These are phyloP conservation scores for Drosophila merina DNA, from an alignment of 2,888 invertebrate species.

Conservation along the genomic window DNA sequence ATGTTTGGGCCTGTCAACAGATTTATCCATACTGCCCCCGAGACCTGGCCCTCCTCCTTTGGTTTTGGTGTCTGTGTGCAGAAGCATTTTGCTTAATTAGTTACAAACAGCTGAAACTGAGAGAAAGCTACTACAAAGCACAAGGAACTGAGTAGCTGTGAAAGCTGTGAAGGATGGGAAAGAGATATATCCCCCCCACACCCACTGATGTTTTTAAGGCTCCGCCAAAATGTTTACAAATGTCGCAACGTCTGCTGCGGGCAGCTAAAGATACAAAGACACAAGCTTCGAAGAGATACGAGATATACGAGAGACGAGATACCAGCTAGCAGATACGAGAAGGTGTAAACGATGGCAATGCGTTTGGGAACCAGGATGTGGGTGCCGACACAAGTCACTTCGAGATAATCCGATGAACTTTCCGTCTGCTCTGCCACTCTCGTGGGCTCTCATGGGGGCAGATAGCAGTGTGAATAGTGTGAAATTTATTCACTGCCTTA, in stretches of 20 bases:
- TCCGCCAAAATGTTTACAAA: slow-evolving; percentile 50
- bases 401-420: slow-evolving; percentile 40
- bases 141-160: slow-evolving; percentile 24
- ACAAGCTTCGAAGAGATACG: slow-evolving; percentile 21
- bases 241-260: slow-evolving; percentile 47
- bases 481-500: slow-evolving; percentile 22
- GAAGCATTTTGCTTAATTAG: slow-evolving; percentile 78
- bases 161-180: no score
- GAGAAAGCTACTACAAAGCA: slow-evolving; percentile 7
- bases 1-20: slow-evolving; percentile 80
- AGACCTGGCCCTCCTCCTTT: neutral
- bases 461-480: slow-evolving; percentile 15
- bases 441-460: slow-evolving; percentile 37
- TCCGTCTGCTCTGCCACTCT: slow-evolving; percentile 15
- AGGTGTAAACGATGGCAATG: slow-evolving; percentile 14
- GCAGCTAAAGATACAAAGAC: slow-evolving; percentile 39
- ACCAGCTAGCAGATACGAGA: slow-evolving; percentile 10
- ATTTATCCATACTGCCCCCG: slow-evolving; percentile 52
- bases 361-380: neutral
- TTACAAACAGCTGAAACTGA: slow-evolving; percentile 65
- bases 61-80: slow-evolving; percentile 49
- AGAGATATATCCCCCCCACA: slow-evolving; percentile 1
- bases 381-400: slow-evolving; percentile 33
- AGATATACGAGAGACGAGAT: slow-evolving; percentile 17
- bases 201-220: slow-evolving; percentile 36